Base-by-base conservation (phyloP, 2,797 vertebrate species). In the Catostomus latipinnis region DNA sequence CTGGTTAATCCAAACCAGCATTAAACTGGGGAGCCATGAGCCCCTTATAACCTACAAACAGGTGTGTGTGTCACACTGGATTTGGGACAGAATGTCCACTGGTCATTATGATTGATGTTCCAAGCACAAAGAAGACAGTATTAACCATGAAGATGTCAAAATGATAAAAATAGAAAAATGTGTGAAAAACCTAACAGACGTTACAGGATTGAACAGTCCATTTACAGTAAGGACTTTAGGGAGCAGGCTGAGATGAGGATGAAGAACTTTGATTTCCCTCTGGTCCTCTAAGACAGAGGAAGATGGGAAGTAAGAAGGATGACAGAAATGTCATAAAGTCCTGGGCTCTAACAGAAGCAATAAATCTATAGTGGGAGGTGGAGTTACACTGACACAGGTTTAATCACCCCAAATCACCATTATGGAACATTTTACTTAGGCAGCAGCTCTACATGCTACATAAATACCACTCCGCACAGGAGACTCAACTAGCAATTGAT, bases 211-310 rank as follows among this genome's bases (percentile, higher is more conserved):
- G 82, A 67, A 69, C 81, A 84, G 70, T 80, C 67, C 73, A 84
- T 83, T 87, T 86, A 83, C 71, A 54, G 71, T 18, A 10, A 60
- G 78, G 53, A 53, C 76, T 16, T 80, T 61, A 69, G 72, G 70
- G 68, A 71, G 4, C 34, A 46, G 22, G 53, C 71, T 71, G 71
- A 78, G 83, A 83, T 73, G 81, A 75, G 77, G 74, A 76, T 70
- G 68, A 82, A 76, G 79, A 61, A 70, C 46, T 18, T 68, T 84
- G 76, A 86, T 86, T 86, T 87, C 84, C 86, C 84, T 60, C 67
- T 71, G 76, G 84, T 56, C 80, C 80, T 82, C 60, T 74, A 80
- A 61, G 67, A 74, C 63, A 63, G 18, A 78, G 43, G 67, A 61
- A 75, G 71, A 75, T 66, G 9, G 52, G 54, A 54, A 74, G 66